Percentiles rank a stretch among this genome's conserved stretches.
These are phyloP conservation scores for Ophthalmolycus amberensis DNA, from an alignment of 2,113 vertebrate species.

Conservation along the genomic window DNA sequence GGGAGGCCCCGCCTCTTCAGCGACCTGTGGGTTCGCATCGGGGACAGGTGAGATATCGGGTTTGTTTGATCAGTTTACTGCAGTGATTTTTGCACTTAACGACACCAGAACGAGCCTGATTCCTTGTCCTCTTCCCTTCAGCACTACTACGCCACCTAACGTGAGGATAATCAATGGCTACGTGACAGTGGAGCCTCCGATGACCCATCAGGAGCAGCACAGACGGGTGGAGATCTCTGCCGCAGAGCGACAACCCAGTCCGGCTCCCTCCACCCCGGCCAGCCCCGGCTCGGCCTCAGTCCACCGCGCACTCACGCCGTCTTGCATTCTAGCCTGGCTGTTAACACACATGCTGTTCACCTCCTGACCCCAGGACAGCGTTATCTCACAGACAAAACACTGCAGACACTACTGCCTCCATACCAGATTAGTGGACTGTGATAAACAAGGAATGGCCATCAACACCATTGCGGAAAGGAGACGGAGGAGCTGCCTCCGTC, in stretches of 20 bases:
- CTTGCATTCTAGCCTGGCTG: slow-evolving; percentile 77
- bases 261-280: slow-evolving; percentile 56
- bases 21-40: slow-evolving; percentile 98
- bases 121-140: slow-evolving; percentile 58
- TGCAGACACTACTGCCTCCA: slow-evolving; percentile 39
- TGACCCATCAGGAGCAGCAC: slow-evolving; percentile 76
- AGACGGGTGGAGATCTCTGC: slow-evolving; percentile 38
- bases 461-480: slow-evolving; percentile 9
- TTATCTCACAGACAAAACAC: slow-evolving; percentile 49
- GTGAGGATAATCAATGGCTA: slow-evolving; percentile 89
- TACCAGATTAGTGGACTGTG: slow-evolving; percentile 45
- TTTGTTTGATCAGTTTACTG: neutral
- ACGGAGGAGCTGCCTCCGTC: slow-evolving; percentile 4
- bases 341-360: slow-evolving; percentile 79
- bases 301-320: slow-evolving; percentile 40
- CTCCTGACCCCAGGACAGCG: slow-evolving; percentile 86
- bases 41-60: slow-evolving; percentile 88
- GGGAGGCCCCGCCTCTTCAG: slow-evolving; percentile 92
- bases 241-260: slow-evolving; percentile 6
- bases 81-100: neutral
- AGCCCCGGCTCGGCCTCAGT: slow-evolving; percentile 66
- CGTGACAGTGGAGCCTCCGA: slow-evolving; percentile 86
- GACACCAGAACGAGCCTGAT: neutral
- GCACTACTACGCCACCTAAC: slow-evolving; percentile 87
- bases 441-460: slow-evolving; percentile 32